phyloP scores from a whole-genome alignment of 2,113 vertebrate genomes.

The Rhabdomys dilectus region DNA sequence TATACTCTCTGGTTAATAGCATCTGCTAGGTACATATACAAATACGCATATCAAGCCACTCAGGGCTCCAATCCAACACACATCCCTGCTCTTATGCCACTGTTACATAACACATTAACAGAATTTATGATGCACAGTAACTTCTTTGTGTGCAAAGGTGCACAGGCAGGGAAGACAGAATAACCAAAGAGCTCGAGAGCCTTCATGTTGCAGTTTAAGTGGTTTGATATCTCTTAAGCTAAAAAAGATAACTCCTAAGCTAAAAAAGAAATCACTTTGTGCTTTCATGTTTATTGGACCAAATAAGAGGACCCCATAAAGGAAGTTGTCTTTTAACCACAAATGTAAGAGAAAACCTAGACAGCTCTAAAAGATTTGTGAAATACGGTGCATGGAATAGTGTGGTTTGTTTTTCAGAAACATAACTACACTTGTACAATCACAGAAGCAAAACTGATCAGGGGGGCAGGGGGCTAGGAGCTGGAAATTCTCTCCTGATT shows the following conservation, averaged over 20 bases:
- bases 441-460: slow-evolving; percentile 12
- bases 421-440: background rate
- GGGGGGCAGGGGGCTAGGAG: background rate
- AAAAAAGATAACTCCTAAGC: background rate
- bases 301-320: background rate
- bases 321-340: background rate
- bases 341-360: slow-evolving; percentile 74
- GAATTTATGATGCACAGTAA: background rate
- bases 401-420: slow-evolving; percentile 66
- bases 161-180: background rate
- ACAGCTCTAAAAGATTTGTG: slow-evolving; percentile 67
- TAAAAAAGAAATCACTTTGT: background rate
- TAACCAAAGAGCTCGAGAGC: background rate
- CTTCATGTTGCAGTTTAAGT: background rate
- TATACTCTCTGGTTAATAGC: background rate
- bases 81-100: background rate
- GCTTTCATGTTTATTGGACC: background rate
- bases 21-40: background rate
- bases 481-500: slow-evolving; percentile 61
- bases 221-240: background rate
- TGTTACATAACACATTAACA: background rate
- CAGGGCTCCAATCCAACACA: background rate
- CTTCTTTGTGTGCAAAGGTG: background rate
- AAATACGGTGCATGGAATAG: background rate
- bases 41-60: background rate